Conservation (phyloP, 1,140 invertebrate genomes). For the Watersipora subatra region DNA sequence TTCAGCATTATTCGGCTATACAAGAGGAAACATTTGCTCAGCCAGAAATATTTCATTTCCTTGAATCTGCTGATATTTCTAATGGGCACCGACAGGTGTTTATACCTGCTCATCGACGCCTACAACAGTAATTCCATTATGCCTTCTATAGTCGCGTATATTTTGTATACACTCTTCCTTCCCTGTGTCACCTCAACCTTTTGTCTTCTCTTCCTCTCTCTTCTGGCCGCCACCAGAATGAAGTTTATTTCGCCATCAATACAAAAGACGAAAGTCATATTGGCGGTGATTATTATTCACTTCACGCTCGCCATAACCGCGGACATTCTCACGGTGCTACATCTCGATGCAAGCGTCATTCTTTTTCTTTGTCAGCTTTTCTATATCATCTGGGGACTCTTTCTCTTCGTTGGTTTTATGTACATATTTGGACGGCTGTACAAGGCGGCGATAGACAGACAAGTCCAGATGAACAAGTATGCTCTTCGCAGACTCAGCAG, state of each 20-base stretch:
- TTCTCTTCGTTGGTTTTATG: conserved; percentile 65
- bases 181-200: conserved; percentile 72
- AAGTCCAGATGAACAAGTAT: conserved; percentile 10
- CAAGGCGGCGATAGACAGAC: conserved; percentile 36
- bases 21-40: not conserved
- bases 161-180: conserved; percentile 14
- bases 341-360: conserved; percentile 14
- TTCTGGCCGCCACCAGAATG: conserved; percentile 53
- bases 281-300: conserved; percentile 60
- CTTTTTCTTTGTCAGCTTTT: conserved; percentile 41
- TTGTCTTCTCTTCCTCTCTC: conserved; percentile 65
- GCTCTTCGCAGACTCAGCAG: conserved; percentile 18
- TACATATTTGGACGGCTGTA: conserved; percentile 55
- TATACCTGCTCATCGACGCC: not conserved
- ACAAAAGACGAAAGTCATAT: conserved; percentile 56
- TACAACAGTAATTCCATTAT: not conserved
- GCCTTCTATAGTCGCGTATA: not conserved
- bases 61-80: not conserved
- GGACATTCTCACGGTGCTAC: conserved; percentile 52
- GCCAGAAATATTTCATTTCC: not conserved
- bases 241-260: conserved; percentile 34
- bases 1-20: not conserved
- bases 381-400: conserved; percentile 57
- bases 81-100: not conserved
- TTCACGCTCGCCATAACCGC: conserved; percentile 60